Base-by-base conservation (phyloP, 2,888 invertebrate genomes). In the Scaptomyza tumidula region DNA sequence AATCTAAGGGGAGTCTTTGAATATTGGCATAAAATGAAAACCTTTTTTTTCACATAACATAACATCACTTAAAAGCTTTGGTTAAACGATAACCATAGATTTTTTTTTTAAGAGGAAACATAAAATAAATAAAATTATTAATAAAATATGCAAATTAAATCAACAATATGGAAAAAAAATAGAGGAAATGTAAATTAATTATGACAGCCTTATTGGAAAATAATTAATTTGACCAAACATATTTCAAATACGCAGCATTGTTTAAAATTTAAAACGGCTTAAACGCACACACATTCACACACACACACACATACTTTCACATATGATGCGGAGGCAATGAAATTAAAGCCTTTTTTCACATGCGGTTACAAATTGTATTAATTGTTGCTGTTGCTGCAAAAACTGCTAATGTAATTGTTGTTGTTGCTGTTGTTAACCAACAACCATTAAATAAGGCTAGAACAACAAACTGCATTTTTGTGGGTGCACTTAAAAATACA, bases 141-240 rank as follows among this genome's bases (percentile, higher is more conserved):
- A 66, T 69, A 54, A 71, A 49, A 63, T 56, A 45, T 55, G 49
- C 55, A 48, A 9, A 46, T 46, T 58, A 48, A 59, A 64, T 55
- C 33, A 65, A 63, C 58, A 29, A 41, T 48, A 16, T 11, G 16
- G 35, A n/a, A 24, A 3, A 1, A 27, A 41, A 3, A n/a, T n/a
- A 29, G 41, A 50, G 56, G 31, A 19, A 31, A 58, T 67, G 29
- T 71, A 75, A 75, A 81, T 84, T 75, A 81, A 77, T 77, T 80
- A 69, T 74, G 67, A 41, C 67, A 45, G 66, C 56, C 56, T 61
- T 83, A 68, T 70, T 70, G 69, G 60, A 74, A 68, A 79, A 84
- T 75, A 81, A 86, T 86, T 84, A 77, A 75, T 86, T 66, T 72
- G 43, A 50, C 6, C 58, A 68, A 71, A 76, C 72, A 71, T 73